Percentiles rank a stretch among this genome's conserved stretches.
Evolutionary conservation across 2,113 vertebrate species (phyloP).

Genomic region (Canis aureus): DNA sequence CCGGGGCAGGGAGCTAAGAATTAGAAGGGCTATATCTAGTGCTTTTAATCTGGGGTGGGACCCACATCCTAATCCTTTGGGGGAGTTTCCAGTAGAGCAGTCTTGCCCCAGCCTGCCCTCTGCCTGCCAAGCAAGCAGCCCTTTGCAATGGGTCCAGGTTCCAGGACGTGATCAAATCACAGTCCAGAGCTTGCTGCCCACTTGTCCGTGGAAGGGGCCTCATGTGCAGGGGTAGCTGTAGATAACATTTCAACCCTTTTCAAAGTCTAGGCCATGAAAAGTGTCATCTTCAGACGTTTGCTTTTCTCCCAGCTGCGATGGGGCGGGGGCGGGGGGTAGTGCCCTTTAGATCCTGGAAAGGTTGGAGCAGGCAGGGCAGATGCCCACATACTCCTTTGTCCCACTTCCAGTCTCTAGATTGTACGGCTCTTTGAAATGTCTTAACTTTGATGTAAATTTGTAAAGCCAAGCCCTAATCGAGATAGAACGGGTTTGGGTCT

Average conservation of each 20-base stretch:
- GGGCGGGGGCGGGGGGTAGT: neutral
- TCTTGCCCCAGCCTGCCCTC: neutral
- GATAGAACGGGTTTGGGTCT: neutral
- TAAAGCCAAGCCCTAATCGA: neutral
- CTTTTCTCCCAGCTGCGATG: neutral
- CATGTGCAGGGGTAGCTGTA: neutral
- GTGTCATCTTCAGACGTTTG: neutral
- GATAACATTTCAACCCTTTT: neutral
- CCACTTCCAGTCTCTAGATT: neutral
- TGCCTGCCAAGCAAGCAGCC: neutral
- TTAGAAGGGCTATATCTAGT: neutral
- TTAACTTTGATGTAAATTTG: neutral
- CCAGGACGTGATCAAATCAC: neutral
- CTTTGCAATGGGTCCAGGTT: neutral
- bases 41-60: neutral
- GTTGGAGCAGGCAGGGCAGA: neutral
- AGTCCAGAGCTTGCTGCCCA: fast-evolving
- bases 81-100: neutral
- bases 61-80: neutral
- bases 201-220: neutral
- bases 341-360: neutral
- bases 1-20: neutral
- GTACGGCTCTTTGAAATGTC: neutral
- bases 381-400: neutral
- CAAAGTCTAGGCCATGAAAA: neutral